Evolutionary conservation across 2,888 invertebrate species (phyloP).

Genomic region (Cryptus armator): DNA sequence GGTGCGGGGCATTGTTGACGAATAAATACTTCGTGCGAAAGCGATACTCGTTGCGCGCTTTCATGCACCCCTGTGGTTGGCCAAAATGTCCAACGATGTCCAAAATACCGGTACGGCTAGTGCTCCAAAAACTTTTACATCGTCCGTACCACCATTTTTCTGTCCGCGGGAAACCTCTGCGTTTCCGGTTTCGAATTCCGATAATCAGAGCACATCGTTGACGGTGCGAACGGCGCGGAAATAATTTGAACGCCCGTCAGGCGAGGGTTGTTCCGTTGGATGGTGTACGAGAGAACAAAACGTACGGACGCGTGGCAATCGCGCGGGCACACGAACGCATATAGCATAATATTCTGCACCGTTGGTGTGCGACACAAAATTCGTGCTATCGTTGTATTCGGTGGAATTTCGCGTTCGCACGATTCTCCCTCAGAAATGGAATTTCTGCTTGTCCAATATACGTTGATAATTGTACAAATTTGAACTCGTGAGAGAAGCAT

Average conservation of each 20-base stretch:
- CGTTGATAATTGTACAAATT: background rate
- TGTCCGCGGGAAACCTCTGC: conserved; percentile 23
- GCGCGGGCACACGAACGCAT: conserved; percentile 4
- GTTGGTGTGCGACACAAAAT: background rate
- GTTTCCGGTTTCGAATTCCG: conserved; percentile 46
- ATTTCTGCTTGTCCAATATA: background rate
- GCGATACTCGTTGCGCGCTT: conserved; percentile 22
- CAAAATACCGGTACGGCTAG: conserved; percentile 35
- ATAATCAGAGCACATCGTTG: conserved; percentile 50
- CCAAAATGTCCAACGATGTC: conserved; percentile 50
- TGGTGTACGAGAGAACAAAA: conserved; percentile 30
- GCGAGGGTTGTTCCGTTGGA: background rate
- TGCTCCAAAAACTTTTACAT: conserved; percentile 3
- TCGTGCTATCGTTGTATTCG: background rate
- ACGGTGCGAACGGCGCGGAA: conserved; percentile 46
- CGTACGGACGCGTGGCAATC: conserved; percentile 10
- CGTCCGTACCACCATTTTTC: background rate
- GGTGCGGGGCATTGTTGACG: conserved; percentile 27
- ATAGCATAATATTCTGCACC: conserved; percentile 3
- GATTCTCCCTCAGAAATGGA: background rate
- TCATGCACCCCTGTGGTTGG: conserved; percentile 12
- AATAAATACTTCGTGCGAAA: conserved; percentile 48
- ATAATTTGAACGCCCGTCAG: conserved; percentile 47
- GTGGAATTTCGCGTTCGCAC: background rate
- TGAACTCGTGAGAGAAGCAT: too few relatives aligned